Conservation (phyloP, 2,888 invertebrate species). For the Orchestes rusci region DNA sequence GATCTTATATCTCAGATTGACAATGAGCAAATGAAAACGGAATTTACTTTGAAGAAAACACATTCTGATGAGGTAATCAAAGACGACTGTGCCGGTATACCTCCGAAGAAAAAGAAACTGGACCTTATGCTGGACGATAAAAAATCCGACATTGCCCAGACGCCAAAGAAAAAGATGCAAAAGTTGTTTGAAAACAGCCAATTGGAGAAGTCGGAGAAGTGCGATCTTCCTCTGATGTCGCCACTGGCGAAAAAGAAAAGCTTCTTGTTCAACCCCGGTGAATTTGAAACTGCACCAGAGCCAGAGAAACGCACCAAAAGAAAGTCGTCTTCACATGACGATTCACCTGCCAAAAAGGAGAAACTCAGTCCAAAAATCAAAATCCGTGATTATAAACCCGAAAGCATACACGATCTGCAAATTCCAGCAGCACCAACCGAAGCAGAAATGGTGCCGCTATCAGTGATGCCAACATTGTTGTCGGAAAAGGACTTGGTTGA, state of each 20-base stretch:
- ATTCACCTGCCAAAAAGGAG: constrained; percentile 5
- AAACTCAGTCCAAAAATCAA: neutral
- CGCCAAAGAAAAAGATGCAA: constrained; percentile 24
- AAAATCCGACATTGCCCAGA: constrained; percentile 8
- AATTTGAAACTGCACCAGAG: neutral
- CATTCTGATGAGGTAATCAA: neutral
- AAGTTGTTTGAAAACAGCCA: constrained; percentile 22
- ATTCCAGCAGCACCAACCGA: constrained; percentile 10
- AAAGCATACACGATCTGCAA: neutral
- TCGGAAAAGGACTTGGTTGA: constrained; percentile 41
- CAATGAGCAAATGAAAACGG: neutral
- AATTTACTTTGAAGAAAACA: neutral
- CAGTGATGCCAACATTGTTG: constrained; percentile 53
- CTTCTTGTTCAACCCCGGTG: constrained; percentile 18
- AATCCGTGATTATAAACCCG: neutral
- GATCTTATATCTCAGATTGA: constrained; percentile 17
- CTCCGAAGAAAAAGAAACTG: constrained; percentile 24
- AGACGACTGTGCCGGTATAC: constrained; percentile 4
- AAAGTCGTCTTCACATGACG: constrained; percentile 1
- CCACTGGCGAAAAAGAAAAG: constrained; percentile 24
- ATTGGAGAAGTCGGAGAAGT: constrained; percentile 12
- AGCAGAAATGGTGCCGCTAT: constrained; percentile 42
- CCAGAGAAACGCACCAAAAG: constrained; percentile 5
- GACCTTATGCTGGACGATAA: constrained; percentile 5
- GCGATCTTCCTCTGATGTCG: constrained; percentile 19